Conservation (phyloP, 2,797 vertebrate species). For the Xenentodon cancila region DNA sequence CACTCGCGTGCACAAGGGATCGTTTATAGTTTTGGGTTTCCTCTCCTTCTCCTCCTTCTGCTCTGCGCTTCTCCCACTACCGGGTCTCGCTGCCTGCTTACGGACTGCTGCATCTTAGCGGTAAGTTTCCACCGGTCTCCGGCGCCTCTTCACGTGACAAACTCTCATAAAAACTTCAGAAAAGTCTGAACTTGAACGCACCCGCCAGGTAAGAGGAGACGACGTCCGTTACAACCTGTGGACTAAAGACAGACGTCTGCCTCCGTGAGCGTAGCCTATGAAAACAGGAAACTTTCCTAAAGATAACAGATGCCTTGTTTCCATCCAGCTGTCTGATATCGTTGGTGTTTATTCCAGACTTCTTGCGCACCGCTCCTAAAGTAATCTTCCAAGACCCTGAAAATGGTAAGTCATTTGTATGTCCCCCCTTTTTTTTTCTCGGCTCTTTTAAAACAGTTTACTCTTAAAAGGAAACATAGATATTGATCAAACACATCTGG, state of each 20-base stretch:
- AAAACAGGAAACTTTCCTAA: neutral
- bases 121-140: constrained; percentile 39
- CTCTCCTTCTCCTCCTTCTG: constrained; percentile 12
- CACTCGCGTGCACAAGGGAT: constrained; percentile 25
- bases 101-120: constrained; percentile 32
- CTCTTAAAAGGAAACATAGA: neutral
- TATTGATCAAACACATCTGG: neutral
- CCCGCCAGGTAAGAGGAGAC: constrained; percentile 28
- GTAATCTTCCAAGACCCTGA: constrained; percentile 22
- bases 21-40: constrained; percentile 34
- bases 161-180: neutral
- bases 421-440: neutral
- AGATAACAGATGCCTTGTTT: neutral
- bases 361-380: neutral
- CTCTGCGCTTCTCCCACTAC: constrained; percentile 1
- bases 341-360: constrained; percentile 29
- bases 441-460: neutral
- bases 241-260: no score
- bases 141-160: neutral
- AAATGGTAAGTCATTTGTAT: constrained; percentile 70
- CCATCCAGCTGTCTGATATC: neutral
- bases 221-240: constrained; percentile 5
- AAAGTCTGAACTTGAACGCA: neutral
- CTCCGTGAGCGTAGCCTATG: neutral
- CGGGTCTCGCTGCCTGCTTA: constrained; percentile 11